phyloP scores from a whole-genome alignment of 53 echinoderm and acorn worm species.

The Paracentrotus lividus region DNA sequence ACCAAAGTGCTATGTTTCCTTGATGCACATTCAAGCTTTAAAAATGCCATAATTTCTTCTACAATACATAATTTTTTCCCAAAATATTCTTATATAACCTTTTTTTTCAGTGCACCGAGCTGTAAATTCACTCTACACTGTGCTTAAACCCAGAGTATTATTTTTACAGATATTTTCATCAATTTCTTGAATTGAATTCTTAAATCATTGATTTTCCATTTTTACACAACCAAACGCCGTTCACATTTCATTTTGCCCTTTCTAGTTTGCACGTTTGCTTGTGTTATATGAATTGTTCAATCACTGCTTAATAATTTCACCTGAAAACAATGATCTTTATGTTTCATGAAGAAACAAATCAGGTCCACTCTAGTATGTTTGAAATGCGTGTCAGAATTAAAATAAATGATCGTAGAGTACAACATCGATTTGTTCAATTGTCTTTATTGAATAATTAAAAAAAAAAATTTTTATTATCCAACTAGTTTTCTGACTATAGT shows the following conservation, averaged over 20 bases:
- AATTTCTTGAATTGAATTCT: not conserved
- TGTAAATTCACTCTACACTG: no score
- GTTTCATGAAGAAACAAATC: not conserved
- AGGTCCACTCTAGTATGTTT: constrained; percentile 34
- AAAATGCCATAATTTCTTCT: not conserved
- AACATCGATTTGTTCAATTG: not conserved
- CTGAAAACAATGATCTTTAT: not conserved
- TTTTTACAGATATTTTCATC: not conserved
- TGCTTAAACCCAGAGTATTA: not conserved
- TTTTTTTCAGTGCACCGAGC: not conserved
- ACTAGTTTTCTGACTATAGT: not conserved
- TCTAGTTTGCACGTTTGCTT: not conserved
- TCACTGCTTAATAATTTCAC: not conserved
- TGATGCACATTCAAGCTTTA: not conserved
- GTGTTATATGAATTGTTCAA: not conserved
- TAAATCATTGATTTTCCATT: not conserved
- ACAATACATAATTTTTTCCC: not conserved
- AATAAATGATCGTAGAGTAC: constrained; percentile 34
- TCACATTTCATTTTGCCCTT: not conserved
- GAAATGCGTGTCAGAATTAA: constrained; percentile 41
- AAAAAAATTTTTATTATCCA: not conserved
- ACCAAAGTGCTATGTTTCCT: constrained; percentile 17
- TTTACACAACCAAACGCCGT: not conserved
- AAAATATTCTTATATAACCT: not conserved
- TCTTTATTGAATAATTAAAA: not conserved